Conservation (phyloP, 2,888 invertebrate genomes). For the Junonia oenone region DNA sequence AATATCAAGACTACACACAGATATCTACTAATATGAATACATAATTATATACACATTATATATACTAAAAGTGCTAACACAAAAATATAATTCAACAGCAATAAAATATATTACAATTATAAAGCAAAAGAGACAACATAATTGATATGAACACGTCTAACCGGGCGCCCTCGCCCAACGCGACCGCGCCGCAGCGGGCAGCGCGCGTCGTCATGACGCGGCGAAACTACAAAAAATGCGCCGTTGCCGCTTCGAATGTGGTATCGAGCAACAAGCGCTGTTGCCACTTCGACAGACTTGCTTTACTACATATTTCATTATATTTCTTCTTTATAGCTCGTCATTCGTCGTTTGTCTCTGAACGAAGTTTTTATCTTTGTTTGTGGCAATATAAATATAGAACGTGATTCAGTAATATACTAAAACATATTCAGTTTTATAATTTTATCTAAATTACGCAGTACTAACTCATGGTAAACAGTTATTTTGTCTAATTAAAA, state of each 20-base stretch:
- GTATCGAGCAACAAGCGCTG: conserved; percentile 47
- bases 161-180: conserved; percentile 20
- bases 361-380: conserved; percentile 25
- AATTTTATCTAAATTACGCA: conserved; percentile 6
- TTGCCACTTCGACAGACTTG: conserved; percentile 52
- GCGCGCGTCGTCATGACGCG: conserved; percentile 46
- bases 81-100: background rate
- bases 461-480: background rate
- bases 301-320: conserved; percentile 39
- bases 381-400: conserved; percentile 18
- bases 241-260: conserved; percentile 46
- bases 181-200: conserved; percentile 23
- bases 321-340: conserved; percentile 31
- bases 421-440: background rate
- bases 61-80: background rate
- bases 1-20: background rate
- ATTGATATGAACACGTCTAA: conserved; percentile 21
- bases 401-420: conserved; percentile 17
- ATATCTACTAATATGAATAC: background rate
- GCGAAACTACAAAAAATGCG: conserved; percentile 49
- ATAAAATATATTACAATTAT: conserved; percentile 2
- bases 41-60: background rate
- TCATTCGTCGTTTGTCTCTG: conserved; percentile 20
- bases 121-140: conserved; percentile 14
- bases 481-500: background rate